A percentile compares a stretch with the other conserved stretches of the same genome.
phyloP scores from a whole-genome alignment of 2,113 vertebrate genomes.

The Genyomyrus donnyi region DNA sequence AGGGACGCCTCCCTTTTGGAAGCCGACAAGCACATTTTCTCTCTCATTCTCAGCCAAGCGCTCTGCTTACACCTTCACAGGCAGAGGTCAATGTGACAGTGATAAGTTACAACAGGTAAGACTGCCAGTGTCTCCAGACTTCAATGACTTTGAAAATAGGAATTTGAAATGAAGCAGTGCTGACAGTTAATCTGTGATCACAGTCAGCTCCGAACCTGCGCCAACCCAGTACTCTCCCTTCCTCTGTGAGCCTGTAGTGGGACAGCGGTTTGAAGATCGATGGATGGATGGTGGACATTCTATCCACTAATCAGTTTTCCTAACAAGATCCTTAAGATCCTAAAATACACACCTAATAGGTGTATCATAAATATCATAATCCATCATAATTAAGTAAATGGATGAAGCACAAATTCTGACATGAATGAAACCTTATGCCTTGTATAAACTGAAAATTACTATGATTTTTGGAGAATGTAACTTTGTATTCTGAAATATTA shows the following conservation, averaged over 20 bases:
- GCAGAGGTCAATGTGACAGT: slow-evolving; percentile 2
- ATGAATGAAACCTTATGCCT: not conserved
- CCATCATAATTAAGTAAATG: not conserved
- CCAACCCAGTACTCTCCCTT: not conserved
- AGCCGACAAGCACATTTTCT: not conserved
- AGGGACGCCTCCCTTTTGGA: not conserved
- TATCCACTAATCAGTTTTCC: not conserved
- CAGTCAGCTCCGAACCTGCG: not conserved
- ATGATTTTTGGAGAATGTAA: not conserved
- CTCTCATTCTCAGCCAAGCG: not conserved
- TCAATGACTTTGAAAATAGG: not conserved
- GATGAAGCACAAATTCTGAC: not conserved
- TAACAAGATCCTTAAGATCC: not conserved
- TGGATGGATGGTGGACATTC: not conserved
- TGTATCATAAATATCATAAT: too few relatives aligned
- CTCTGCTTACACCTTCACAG: not conserved
- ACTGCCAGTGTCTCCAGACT: not conserved
- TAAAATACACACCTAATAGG: not conserved
- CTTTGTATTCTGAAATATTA: not conserved
- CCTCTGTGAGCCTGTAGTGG: not conserved
- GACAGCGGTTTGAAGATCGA: not conserved
- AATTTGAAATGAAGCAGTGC: not conserved
- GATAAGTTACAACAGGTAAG: slow-evolving; percentile 9
- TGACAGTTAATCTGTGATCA: not conserved
- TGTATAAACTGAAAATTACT: not conserved